These are phyloP conservation scores for Scaptodrosophila lebanonensis DNA, from an alignment of 1,140 invertebrate genomes.

Conservation along the genomic window DNA sequence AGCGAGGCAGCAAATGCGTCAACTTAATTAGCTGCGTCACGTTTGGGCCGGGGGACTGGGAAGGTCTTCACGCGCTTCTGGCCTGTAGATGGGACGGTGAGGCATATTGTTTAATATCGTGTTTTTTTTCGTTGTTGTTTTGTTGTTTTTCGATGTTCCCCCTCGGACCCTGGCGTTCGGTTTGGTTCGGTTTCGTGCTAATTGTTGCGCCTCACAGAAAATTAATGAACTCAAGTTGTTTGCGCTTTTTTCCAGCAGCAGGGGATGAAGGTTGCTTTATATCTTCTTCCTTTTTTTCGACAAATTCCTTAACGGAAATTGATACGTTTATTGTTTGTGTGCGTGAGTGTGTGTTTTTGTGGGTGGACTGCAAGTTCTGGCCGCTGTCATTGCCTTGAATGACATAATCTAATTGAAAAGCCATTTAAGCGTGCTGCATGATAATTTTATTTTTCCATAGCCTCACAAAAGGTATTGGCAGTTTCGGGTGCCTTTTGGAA, in stretches of 20 bases:
- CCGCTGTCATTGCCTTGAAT: conserved; percentile 48
- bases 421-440: conserved; percentile 72
- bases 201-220: conserved; percentile 72
- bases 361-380: not conserved
- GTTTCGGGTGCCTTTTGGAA: too few relatives aligned
- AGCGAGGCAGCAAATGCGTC: conserved; percentile 63
- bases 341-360: not conserved
- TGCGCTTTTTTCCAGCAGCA: conserved; percentile 34
- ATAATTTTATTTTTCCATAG: conserved; percentile 63
- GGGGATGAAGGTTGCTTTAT: conserved; percentile 10
- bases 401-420: conserved; percentile 75
- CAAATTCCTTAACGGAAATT: conserved; percentile 68
- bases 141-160: conserved; percentile 10
- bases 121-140: conserved; percentile 20
- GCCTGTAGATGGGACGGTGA: not conserved
- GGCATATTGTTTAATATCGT: conserved; percentile 68
- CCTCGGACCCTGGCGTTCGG: not conserved
- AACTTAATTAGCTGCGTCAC: conserved; percentile 74
- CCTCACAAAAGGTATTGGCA: too few relatives aligned
- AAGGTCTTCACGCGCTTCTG: too few relatives aligned
- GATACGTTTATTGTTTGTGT: conserved; percentile 47
- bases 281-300: conserved; percentile 17
- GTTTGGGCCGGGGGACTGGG: conserved; percentile 26
- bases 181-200: conserved; percentile 65
- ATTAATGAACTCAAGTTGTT: conserved; percentile 74